Base-by-base conservation (phyloP, 1,140 invertebrate genomes). In the Nymphalis io region DNA sequence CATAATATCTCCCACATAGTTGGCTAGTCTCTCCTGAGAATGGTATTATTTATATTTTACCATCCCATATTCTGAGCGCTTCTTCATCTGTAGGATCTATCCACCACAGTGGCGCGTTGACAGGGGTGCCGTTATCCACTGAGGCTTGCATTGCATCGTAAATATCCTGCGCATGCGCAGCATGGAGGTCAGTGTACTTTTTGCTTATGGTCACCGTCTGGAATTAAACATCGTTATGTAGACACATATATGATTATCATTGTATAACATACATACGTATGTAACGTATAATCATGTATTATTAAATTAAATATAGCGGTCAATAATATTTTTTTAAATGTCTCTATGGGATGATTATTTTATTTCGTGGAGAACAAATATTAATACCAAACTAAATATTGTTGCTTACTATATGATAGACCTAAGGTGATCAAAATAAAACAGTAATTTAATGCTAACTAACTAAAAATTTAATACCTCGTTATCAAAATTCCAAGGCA, bases 91-190 rank as follows among this genome's bases (percentile, higher is more conserved):
- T 82, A 0, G 97, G 96, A 72, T 95, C 95, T 0, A 96, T 91
- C 97, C 97, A 98, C 97, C 97, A 98, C 4, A 98, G 93, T 0
- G 97, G 97, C 21, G 95, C 90, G 87, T 97, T 96, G 6, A 97
- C 93, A 0, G 96, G 96, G 3, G 93, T 91, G 58, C 97, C 97
- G 0, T 93, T 92, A 10, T 84, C 65, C 0, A 95, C 93, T 5
- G 95, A 92, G 8, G 93, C 87, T 53, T 94, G 80, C 87, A 96
- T 95, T 0, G 93, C 88, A 13, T 87, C 81, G 57, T 95, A 84
- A 23, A 98, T 96, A 10, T 92, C 82, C 6, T 94, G 92, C 0
- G 95, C 91, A 70, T 95, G 95, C 16, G 93, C 78, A 16, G 93
- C 92, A 79, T 98, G 97, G 0, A 98, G 84, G 1, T 94, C 84